These are phyloP conservation scores for Neosalanx taihuensis DNA, from an alignment of 2,797 vertebrate species.

Conservation along the genomic window DNA sequence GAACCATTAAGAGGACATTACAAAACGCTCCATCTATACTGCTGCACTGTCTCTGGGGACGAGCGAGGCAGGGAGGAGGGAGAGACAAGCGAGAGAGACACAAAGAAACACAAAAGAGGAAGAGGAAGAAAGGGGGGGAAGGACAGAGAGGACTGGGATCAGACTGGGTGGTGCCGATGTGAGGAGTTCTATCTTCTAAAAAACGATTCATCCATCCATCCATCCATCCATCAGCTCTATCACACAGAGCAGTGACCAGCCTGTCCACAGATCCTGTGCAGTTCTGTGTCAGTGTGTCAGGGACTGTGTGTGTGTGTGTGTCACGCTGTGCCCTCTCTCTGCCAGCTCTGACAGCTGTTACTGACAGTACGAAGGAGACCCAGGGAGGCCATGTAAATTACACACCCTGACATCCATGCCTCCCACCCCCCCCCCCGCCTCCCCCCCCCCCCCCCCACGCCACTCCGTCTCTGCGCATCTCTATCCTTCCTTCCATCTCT, in stretches of 20 bases:
- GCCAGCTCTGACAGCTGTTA: constrained; percentile 29
- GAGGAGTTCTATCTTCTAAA: no score
- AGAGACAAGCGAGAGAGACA: neutral
- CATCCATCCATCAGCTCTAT: no score
- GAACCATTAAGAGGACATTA: constrained; percentile 79
- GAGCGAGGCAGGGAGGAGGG: constrained; percentile 6
- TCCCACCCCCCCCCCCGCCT: neutral
- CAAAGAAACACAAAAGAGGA: no score
- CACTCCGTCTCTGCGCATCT: no score
- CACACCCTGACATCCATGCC: constrained; percentile 18
- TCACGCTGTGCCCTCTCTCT: neutral
- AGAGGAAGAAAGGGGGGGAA: neutral
- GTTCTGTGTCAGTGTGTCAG: constrained; percentile 1
- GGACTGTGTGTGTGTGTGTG: constrained; percentile 1
- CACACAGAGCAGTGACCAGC: no score
- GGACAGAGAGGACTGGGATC: neutral
- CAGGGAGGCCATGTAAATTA: constrained; percentile 30
- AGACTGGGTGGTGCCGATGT: neutral
- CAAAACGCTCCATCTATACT: constrained; percentile 77
- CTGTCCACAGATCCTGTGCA: no score
- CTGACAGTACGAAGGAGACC: constrained; percentile 26
- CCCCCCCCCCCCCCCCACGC: no score
- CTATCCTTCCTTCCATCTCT: neutral
- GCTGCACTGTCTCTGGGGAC: constrained; percentile 66
- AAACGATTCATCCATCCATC: no score